These are phyloP conservation scores for Neodiprion pinetum DNA, from an alignment of 1,140 invertebrate species.

Conservation along the genomic window DNA sequence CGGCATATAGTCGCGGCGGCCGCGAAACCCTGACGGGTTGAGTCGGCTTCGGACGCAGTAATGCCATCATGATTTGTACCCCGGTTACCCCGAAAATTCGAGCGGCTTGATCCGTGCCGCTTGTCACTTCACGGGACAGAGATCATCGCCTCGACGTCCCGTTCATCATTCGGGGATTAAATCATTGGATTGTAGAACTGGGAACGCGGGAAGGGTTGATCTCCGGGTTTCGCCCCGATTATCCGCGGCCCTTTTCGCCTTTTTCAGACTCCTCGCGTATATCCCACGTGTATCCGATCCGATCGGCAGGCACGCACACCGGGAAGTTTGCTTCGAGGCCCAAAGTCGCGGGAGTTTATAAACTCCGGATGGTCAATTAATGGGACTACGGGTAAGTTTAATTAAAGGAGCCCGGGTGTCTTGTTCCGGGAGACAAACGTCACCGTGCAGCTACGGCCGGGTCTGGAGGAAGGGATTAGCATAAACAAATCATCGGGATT, in stretches of 20 bases:
- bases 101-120: conserved; percentile 56
- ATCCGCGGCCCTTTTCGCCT: conserved; percentile 10
- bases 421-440: neutral
- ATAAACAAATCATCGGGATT: conserved; percentile 62
- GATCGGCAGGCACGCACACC: too few relatives aligned
- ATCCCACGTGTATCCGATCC: too few relatives aligned
- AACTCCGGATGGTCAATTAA: neutral
- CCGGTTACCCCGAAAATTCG: conserved; percentile 9
- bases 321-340: neutral
- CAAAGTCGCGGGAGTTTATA: neutral
- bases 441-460: neutral
- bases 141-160: conserved; percentile 68
- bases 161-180: conserved; percentile 60
- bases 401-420: neutral
- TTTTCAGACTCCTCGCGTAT: neutral
- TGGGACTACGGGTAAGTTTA: neutral
- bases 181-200: conserved; percentile 42
- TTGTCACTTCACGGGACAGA: conserved; percentile 60
- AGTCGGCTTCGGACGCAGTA: conserved; percentile 56
- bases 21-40: conserved; percentile 45
- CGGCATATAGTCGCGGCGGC: conserved; percentile 48
- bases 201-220: conserved; percentile 10
- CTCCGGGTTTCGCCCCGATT: conserved; percentile 28
- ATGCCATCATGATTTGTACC: conserved; percentile 61
- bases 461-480: conserved; percentile 46